phyloP scores from a whole-genome alignment of 2,888 invertebrate genomes.

The Sphaeridia pumilis region DNA sequence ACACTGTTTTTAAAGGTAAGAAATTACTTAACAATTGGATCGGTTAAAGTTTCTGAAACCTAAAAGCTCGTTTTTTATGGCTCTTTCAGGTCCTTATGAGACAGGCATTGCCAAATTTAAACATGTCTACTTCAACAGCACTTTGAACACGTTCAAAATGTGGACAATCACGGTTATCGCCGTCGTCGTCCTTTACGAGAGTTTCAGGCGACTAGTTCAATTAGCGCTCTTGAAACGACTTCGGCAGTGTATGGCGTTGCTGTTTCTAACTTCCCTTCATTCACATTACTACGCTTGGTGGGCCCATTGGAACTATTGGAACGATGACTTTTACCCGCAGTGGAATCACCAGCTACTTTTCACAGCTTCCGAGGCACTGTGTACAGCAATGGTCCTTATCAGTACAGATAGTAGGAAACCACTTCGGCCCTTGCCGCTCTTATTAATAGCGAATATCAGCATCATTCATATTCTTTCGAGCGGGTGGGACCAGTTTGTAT shows the following conservation, averaged over 20 bases:
- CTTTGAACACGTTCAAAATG: constrained; percentile 53
- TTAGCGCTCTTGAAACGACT: constrained; percentile 46
- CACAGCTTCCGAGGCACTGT: constrained; percentile 51
- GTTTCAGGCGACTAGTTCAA: constrained; percentile 47
- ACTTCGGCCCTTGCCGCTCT: constrained; percentile 47
- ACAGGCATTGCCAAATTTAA: constrained; percentile 57
- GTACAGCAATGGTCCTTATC: constrained; percentile 49
- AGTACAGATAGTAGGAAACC: constrained; percentile 46
- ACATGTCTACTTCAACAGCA: constrained; percentile 59
- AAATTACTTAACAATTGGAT: no score
- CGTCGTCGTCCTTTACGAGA: constrained; percentile 51
- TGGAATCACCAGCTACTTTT: constrained; percentile 59
- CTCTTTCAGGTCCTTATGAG: constrained; percentile 51
- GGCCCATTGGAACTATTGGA: constrained; percentile 58
- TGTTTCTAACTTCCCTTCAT: constrained; percentile 52
- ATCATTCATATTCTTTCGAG: constrained; percentile 51
- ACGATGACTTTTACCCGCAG: constrained; percentile 57
- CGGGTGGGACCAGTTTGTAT: constrained; percentile 54
- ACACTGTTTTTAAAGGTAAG: constrained; percentile 63
- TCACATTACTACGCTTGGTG: constrained; percentile 59
- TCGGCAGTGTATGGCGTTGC: constrained; percentile 50
- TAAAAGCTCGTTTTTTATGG: constrained; percentile 23
- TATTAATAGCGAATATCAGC: constrained; percentile 50
- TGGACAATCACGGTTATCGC: constrained; percentile 51
- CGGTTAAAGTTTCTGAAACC: no score